Conservation (phyloP, 2,888 invertebrate genomes). For the Geophilus truncorum region DNA sequence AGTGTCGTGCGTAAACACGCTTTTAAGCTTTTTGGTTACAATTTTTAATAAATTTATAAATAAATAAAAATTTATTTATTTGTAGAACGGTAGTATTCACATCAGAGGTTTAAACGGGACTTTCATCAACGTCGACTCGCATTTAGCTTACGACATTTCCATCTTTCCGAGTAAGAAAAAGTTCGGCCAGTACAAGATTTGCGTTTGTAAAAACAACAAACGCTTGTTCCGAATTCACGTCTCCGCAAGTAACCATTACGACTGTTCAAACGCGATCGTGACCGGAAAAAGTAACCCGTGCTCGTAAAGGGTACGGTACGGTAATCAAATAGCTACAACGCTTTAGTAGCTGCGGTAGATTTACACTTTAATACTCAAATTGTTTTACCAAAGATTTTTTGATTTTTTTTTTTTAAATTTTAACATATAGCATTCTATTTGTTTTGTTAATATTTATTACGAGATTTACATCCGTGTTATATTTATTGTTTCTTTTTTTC, state of each 20-base stretch:
- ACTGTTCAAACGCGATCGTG: conserved; percentile 35
- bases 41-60: not conserved
- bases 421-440: not conserved
- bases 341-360: not conserved
- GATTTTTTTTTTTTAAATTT: not conserved
- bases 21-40: not conserved
- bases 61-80: too few relatives aligned
- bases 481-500: not conserved
- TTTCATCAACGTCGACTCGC: conserved; percentile 41
- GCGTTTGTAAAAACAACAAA: conserved; percentile 85
- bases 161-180: conserved; percentile 35
- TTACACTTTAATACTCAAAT: not conserved
- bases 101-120: conserved; percentile 42
- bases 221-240: conserved; percentile 66
- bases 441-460: not conserved
- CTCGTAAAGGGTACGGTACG: not conserved
- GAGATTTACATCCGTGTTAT: not conserved
- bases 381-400: not conserved
- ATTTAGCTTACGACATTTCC: conserved; percentile 38
- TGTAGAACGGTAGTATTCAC: conserved; percentile 43
- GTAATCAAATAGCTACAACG: too few relatives aligned
- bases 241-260: conserved; percentile 22
- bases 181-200: conserved; percentile 70
- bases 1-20: conserved; percentile 39
- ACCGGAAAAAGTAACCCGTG: conserved; percentile 35